Evolutionary conservation across 2,797 vertebrate species (phyloP).

Genomic region (Rhinichthys osculus): DNA sequence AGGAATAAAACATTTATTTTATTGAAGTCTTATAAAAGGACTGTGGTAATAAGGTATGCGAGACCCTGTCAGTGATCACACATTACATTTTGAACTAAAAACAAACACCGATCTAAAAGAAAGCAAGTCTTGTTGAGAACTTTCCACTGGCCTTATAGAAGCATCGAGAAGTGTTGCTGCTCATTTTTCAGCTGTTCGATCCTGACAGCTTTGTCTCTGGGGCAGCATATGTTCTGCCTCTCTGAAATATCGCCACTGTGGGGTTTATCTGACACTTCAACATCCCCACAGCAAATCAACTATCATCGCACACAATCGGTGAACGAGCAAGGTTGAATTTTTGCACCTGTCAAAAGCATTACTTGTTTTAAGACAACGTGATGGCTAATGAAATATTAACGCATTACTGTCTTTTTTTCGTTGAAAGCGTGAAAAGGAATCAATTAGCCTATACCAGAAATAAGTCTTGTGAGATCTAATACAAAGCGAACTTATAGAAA

Average conservation of each 20-base stretch:
- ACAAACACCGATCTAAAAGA: background rate
- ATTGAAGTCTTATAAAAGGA: background rate
- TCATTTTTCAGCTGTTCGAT: constrained; percentile 24
- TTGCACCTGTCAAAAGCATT: constrained; percentile 32
- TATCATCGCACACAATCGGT: constrained; percentile 4
- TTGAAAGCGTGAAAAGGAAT: background rate
- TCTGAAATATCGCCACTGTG: constrained; percentile 42
- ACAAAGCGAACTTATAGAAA: background rate
- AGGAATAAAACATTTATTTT: background rate
- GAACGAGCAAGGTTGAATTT: constrained; percentile 22
- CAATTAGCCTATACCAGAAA: background rate
- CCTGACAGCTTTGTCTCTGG: constrained; percentile 26
- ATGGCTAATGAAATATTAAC: constrained; percentile 9
- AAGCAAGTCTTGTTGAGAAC: background rate
- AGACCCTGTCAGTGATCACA: background rate
- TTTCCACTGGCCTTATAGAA: background rate
- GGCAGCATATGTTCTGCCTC: constrained; percentile 47
- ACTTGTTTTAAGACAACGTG: background rate
- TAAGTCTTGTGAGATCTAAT: background rate
- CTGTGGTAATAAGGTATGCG: background rate
- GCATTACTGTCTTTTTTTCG: background rate
- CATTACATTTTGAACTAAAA: background rate
- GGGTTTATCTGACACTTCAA: constrained; percentile 34
- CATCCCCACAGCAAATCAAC: constrained; percentile 27
- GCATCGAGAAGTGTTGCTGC: constrained; percentile 16